Evolutionary conservation across 2,113 vertebrate genomes (phyloP).

Genomic region (Centropristis striata): DNA sequence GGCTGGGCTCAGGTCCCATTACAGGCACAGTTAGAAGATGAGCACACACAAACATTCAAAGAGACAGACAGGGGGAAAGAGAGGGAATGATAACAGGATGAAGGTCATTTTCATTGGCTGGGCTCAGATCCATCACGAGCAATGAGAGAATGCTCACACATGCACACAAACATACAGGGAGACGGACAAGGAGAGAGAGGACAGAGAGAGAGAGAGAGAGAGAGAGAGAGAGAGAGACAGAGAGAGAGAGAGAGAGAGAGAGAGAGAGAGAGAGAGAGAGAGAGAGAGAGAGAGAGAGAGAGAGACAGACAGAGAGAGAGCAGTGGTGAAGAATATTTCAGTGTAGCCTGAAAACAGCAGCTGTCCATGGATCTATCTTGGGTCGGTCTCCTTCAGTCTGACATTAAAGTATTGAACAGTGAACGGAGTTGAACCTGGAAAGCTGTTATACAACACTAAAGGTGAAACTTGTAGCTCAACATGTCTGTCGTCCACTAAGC

Average conservation of each 20-base stretch:
- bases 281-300: conserved; percentile 4
- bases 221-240: conserved; percentile 12
- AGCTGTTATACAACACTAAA: conserved; percentile 11
- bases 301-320: background rate
- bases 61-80: conserved; percentile 5
- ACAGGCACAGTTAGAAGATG: conserved; percentile 36
- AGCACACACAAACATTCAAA: conserved; percentile 18
- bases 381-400: conserved; percentile 23
- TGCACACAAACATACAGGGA: conserved; percentile 23
- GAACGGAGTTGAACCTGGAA: background rate
- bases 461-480: background rate
- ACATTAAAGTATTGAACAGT: conserved; percentile 37
- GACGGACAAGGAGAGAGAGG: conserved; percentile 18
- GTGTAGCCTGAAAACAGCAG: conserved; percentile 41
- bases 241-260: conserved; percentile 4
- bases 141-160: conserved; percentile 22
- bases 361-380: conserved; percentile 30
- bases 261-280: conserved; percentile 25
- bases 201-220: conserved; percentile 6
- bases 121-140: conserved; percentile 45
- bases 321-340: conserved; percentile 12
- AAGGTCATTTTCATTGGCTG: conserved; percentile 57
- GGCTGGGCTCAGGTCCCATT: conserved; percentile 58
- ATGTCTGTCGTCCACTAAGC: conserved; percentile 1
- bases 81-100: conserved; percentile 23